These are phyloP conservation scores for Galagoides demidoff DNA, from an alignment of 2,797 vertebrate genomes.

Conservation along the genomic window DNA sequence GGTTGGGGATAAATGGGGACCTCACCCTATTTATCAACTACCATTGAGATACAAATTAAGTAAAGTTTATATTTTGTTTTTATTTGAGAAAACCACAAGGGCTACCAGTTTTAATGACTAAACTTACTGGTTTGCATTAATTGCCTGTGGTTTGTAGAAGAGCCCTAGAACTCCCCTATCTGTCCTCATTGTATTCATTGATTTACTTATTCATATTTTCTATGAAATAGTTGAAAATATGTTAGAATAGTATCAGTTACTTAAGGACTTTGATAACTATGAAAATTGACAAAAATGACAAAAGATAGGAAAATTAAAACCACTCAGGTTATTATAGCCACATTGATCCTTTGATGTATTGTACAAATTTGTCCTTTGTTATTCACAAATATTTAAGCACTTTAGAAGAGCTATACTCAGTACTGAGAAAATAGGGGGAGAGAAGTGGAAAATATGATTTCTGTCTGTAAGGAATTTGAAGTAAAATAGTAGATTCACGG, in stretches of 20 bases:
- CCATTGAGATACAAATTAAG: neutral
- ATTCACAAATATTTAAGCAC: neutral
- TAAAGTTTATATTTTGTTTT: neutral
- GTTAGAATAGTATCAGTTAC: neutral
- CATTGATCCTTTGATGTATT: neutral
- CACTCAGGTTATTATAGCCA: neutral
- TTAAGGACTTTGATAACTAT: conserved; percentile 32
- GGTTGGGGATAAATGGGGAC: neutral
- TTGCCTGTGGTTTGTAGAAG: neutral
- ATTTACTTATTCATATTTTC: neutral
- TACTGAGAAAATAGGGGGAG: neutral
- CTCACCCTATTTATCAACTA: neutral
- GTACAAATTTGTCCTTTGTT: neutral
- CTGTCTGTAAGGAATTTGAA: neutral
- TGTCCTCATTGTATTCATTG: neutral
- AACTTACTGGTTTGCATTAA: neutral
- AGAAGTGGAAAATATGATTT: neutral
- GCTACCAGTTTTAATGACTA: neutral
- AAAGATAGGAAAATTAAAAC: neutral
- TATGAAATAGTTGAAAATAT: neutral
- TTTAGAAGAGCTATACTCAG: neutral
- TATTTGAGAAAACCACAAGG: neutral
- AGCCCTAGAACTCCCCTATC: neutral
- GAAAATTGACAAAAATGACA: conserved; percentile 14
- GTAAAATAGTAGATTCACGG: neutral